Conservation (phyloP, 2,888 invertebrate species). For the Branchellion lobata region DNA sequence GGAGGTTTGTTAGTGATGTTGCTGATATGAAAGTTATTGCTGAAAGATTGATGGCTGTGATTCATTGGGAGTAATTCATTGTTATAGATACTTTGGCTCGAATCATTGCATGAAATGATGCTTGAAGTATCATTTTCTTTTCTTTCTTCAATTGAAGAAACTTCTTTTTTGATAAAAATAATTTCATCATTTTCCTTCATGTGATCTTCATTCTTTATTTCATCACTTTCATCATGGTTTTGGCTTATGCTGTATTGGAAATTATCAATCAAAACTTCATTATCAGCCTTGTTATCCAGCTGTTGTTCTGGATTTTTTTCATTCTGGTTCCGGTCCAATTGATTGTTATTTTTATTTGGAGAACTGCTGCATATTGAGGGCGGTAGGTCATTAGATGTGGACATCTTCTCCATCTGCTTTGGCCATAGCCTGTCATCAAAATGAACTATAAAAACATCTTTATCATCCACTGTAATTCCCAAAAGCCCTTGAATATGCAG, state of each 20-base stretch:
- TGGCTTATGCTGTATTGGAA: not conserved
- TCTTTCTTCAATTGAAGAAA: not conserved
- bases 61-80: not conserved
- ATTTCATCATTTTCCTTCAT: not conserved
- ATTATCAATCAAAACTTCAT: not conserved
- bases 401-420: constrained; percentile 1
- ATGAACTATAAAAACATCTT: constrained; percentile 45
- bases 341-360: not conserved
- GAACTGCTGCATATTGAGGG: not conserved
- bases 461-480: constrained; percentile 44
- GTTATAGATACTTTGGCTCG: not conserved
- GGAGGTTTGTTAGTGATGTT: not conserved
- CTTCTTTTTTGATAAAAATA: not conserved
- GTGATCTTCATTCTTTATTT: not conserved
- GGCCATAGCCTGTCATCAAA: constrained; percentile 37
- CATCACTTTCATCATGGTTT: not conserved
- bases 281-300: not conserved
- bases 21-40: not conserved
- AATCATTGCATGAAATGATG: not conserved
- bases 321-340: not conserved
- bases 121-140: not conserved
- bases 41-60: not conserved
- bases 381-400: not conserved
- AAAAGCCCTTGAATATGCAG: constrained; percentile 43
- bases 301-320: not conserved